Base-by-base conservation (phyloP, 2,113 vertebrate genomes). In the Hippocampus mohnikei region DNA sequence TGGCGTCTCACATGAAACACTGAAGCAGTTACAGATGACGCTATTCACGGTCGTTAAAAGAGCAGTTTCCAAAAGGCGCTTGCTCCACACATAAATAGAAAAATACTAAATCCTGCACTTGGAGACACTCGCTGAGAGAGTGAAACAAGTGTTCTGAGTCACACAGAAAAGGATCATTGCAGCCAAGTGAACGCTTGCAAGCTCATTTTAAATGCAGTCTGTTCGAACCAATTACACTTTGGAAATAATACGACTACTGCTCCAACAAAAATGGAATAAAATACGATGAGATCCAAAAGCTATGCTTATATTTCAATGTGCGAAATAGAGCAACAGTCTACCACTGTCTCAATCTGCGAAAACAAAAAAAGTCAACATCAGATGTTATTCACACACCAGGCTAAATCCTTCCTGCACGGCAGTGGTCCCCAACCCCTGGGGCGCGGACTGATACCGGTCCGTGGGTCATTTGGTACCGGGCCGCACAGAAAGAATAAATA, bases 1-100 rank as follows among this genome's bases (percentile, higher is more conserved):
- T 69, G 52, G 62, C 33, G 76, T 81, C 77, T 82, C 76, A 75
- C 64, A 82, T 77, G 74, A 87, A 90, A 88, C 79, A 83, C 74
- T 69, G 77, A 74, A 77, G 78, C 72, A 76, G 77, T 68, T 52
- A 79, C 66, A 81, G 77, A 87, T 79, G 73, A 75, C 78, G 74
- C 80, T 46, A 81, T 84, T 89, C 80, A 82, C 70, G 74, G 69
- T 76, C 56, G 75, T 80, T 77, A 82, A 83, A 44, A 79, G 55
- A 70, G 42, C 67, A 68, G 59, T 81, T 85, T 84, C 75, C 72
- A 71, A 81, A 76, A 64, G 66, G 70, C 12, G 61, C 77, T 48
- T 41, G 68, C 64, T 41, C 29, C 52, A 59, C 21, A 44, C 23
- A 66, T 13, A 71, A 5, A 61, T n/a, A 62, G 7, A 64, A 27